Conservation (phyloP, 2,888 invertebrate genomes). For the Aleiodes leptofemur region DNA sequence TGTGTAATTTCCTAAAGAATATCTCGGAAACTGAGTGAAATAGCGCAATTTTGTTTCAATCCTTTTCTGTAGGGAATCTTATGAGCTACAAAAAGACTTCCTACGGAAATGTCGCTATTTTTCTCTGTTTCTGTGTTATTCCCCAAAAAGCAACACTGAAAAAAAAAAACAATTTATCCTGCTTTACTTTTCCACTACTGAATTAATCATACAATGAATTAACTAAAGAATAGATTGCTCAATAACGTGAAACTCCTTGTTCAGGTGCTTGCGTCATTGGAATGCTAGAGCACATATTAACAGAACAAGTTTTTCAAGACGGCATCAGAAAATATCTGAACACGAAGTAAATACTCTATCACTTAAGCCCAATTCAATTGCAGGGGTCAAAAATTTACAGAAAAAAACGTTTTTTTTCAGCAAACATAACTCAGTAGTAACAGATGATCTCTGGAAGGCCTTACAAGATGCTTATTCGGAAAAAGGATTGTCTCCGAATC, state of each 20-base stretch:
- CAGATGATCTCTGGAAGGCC: conserved; percentile 59
- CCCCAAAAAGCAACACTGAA: too few relatives aligned
- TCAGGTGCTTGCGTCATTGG: conserved; percentile 75
- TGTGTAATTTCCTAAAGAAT: too few relatives aligned
- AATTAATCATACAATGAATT: too few relatives aligned
- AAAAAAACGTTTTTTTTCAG: conserved; percentile 32
- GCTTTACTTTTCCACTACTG: too few relatives aligned
- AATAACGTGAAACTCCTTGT: not conserved
- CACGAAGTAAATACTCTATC: conserved; percentile 71
- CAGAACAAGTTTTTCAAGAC: conserved; percentile 77
- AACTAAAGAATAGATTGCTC: too few relatives aligned
- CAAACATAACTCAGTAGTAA: conserved; percentile 52
- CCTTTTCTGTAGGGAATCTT: too few relatives aligned
- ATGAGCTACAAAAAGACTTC: too few relatives aligned
- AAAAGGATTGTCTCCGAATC: conserved; percentile 62
- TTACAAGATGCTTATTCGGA: conserved; percentile 54
- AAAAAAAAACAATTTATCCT: too few relatives aligned
- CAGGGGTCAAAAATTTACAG: conserved; percentile 32
- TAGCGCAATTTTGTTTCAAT: too few relatives aligned
- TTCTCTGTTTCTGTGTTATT: too few relatives aligned
- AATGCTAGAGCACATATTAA: conserved; percentile 78
- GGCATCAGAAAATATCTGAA: conserved; percentile 77
- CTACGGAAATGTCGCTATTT: too few relatives aligned
- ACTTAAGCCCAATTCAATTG: not conserved
- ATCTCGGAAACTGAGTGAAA: too few relatives aligned